A percentile compares a stretch with the other conserved stretches of the same genome.
Conservation (phyloP, 2,888 invertebrate species). For the Thera britannica region DNA sequence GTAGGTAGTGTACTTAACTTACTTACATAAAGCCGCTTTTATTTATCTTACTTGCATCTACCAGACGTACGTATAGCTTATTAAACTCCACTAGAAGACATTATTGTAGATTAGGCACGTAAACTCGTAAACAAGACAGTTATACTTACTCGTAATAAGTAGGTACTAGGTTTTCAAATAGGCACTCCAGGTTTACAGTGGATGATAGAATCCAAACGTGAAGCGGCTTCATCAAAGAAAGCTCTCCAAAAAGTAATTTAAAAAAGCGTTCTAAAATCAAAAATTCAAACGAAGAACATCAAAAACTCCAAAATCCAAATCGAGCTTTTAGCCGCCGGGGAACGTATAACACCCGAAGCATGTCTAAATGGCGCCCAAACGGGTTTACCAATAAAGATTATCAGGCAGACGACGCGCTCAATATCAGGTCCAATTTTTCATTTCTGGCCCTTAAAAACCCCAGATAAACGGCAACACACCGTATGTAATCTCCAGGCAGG, state of each 20-base stretch:
- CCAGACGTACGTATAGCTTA: not conserved
- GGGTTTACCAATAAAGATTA: conserved; percentile 50
- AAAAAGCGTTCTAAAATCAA: conserved; percentile 1
- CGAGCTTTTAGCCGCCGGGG: conserved; percentile 9
- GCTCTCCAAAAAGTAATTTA: not conserved
- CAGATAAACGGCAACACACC: conserved; percentile 42
- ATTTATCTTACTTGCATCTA: not conserved
- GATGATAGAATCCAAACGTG: not conserved
- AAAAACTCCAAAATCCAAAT: conserved; percentile 22
- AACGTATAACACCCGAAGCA: conserved; percentile 30
- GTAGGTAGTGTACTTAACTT: conserved; percentile 3
- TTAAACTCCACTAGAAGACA: too few species aligned
- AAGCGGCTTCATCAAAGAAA: not conserved
- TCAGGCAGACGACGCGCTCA: conserved; percentile 46
- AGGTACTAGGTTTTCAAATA: not conserved
- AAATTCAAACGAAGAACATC: conserved; percentile 3
- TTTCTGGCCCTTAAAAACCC: conserved; percentile 42
- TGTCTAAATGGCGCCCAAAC: conserved; percentile 32
- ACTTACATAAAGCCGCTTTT: conserved; percentile 10
- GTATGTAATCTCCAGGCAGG: conserved; percentile 35
- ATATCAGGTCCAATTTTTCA: conserved; percentile 55
- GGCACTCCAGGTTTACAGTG: not conserved
- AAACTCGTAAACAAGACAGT: too few species aligned
- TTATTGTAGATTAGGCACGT: too few species aligned
- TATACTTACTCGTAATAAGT: too few species aligned